phyloP scores from a whole-genome alignment of 2,113 vertebrate genomes.

The Oreochromis aureus region DNA sequence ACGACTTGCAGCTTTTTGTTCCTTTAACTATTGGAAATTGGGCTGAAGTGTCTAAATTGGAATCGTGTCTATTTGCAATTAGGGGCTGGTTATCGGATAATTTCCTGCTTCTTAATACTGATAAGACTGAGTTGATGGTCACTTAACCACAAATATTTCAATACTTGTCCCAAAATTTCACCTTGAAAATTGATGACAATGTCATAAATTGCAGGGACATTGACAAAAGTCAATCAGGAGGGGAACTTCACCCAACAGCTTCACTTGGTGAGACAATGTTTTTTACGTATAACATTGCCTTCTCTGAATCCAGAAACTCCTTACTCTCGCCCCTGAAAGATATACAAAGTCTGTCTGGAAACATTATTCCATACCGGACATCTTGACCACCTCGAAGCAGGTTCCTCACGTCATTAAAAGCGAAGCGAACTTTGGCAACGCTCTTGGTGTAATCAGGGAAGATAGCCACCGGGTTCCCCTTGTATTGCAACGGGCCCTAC shows the following conservation, averaged over 20 bases:
- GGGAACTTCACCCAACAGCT: fast-evolving
- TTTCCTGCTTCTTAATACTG: too few species aligned
- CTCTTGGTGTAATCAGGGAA: neutral
- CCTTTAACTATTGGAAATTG: too few species aligned
- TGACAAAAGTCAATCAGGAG: neutral
- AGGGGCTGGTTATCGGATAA: too few species aligned
- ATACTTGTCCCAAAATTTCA: too few species aligned
- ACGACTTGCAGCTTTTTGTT: too few species aligned
- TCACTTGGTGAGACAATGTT: neutral
- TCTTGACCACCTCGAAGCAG: neutral
- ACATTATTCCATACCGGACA: neutral
- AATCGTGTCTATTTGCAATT: too few species aligned
- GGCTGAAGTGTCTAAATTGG: too few species aligned
- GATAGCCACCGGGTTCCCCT: neutral
- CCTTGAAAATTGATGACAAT: too few species aligned
- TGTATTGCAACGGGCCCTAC: neutral
- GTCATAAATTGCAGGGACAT: too few species aligned
- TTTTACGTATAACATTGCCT: neutral
- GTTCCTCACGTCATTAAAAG: neutral
- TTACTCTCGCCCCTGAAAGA: neutral
- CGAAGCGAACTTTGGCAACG: fast-evolving
- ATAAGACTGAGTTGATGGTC: too few species aligned
- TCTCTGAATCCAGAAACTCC: neutral
- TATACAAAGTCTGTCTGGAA: neutral
- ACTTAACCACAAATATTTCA: too few species aligned